Evolutionary conservation across 2,797 vertebrate species (phyloP), one percentile per base, ranked within the genome.

Genomic region (Coranthus polyacanthus): DNA sequence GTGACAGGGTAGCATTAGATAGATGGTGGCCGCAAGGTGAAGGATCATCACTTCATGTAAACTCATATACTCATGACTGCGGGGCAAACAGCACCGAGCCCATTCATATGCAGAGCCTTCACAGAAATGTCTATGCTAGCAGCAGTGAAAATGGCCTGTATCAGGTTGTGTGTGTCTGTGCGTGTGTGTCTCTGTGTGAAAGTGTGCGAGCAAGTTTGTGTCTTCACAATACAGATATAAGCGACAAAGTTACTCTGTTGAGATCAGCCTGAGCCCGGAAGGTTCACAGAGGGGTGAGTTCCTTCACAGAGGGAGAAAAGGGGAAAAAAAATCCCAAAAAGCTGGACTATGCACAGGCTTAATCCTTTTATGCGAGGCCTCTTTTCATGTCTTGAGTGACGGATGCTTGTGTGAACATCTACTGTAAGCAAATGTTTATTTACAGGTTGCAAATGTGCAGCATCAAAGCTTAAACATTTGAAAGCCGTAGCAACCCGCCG

Each of bases 381-480:
- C 70, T 39, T 75, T 70, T 85, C 61, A 84, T 80, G 69, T 69
- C 17, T 45, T 58, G 47, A 72, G 64, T 63, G 68, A 71, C 44
- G 45, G 59, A 69, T 42, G 50, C n/a, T 36, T 42, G 72, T 53
- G 59, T 50, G 59, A 75, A 79, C 69, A 67, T 51, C 56, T 43
- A 47, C 65, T 71, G 65, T 70, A 81, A 81, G 81, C 56, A 65
- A 77, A 54, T 65, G 49, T 62, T 68, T 72, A 63, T 81, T 72
- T 53, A 71, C 20, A 61, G 51, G 42, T 41, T 49, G 32, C 46
- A 78, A 70, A 82, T 78, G 57, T 76, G 45, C 65, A 47, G 44
- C 53, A 75, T 83, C 70, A 62, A 64, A 82, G 67, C 54, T 15
- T 11, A 21, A 38, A 59, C 22, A 75, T 45, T 46, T 71, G 17